Base-by-base conservation (phyloP, 2,797 vertebrate species). In the Rallus crepitans region DNA sequence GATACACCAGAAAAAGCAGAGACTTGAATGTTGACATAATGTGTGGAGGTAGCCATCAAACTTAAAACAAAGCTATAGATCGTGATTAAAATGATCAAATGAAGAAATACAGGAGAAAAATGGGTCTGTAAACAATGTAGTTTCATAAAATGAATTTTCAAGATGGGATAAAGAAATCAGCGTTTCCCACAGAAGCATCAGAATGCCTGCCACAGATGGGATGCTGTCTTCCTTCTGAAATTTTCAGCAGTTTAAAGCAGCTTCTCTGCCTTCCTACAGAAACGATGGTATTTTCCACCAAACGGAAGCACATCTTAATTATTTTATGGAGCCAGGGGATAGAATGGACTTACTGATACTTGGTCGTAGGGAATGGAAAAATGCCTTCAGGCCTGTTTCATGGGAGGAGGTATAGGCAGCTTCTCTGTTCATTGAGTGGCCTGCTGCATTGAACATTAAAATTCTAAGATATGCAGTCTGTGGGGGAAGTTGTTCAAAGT, bases 401-500 rank as follows among this genome's bases (percentile, higher is more conserved):
- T 25, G 21, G 24, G 24, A 47, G 42, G 21, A 82, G 14, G 24
- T 55, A 35, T 17, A 57, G 61, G 21, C 4, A 71, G 3, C 3
- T 7, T 73, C n/a, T 72, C 20, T 21, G 6, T 35, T 35, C 1
- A 0, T 3, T 60, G 40, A 33, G 52, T 59, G 60, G 4, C 4
- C 25, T 0, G 0, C 11, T 39, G 23, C 20, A 70, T 35, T 21
- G 2, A 45, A 42, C 45, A 42, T 20, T 76, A 37, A 42, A 70
- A 64, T 79, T 48, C 15, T 30, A 14, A 79, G 27, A 7, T 19
- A 15, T 0, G 1, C 3, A 15, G 8, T 0, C 0, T 10, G 2
- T 16, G 7, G 33, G 6, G 52, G 19, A 64, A 63, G 6, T 31
- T 0, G 0, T 73, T 63, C 33, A 25, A 48, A 82, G 56, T 27